Conservation (phyloP, 2,797 vertebrate species). For the Bryconaethiops microstoma region DNA sequence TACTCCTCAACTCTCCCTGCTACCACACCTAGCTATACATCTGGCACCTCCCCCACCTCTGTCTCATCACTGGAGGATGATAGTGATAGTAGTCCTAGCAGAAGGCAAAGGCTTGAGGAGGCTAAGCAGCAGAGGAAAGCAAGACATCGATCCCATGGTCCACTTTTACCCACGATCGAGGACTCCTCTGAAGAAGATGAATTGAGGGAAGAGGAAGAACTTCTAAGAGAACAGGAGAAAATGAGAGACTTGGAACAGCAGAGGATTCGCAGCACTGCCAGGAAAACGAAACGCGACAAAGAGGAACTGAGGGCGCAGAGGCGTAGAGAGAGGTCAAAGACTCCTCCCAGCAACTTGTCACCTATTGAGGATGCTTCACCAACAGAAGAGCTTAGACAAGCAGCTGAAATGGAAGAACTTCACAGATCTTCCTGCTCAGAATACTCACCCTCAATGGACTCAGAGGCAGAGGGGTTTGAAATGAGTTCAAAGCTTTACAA, state of each 20-base stretch:
- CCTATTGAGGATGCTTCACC: constrained; percentile 98
- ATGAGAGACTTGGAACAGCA: constrained; percentile 99
- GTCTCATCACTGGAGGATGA: constrained; percentile 98
- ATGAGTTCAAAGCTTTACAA: constrained; percentile 92
- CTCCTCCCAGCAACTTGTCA: constrained; percentile 97
- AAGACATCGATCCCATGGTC: constrained; percentile 95
- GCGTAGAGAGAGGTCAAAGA: constrained; percentile 96
- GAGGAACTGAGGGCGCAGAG: constrained; percentile 97
- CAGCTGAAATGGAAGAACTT: constrained; percentile 98
- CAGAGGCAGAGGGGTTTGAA: constrained; percentile 94
- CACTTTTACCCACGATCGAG: constrained; percentile 96
- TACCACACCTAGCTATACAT: constrained; percentile 96
- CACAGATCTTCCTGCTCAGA: constrained; percentile 98
- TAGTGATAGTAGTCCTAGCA: constrained; percentile 98
- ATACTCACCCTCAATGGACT: constrained; percentile 96
- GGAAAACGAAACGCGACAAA: constrained; percentile 97
- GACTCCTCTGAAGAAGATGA: constrained; percentile 99
- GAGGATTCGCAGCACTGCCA: constrained; percentile 94
- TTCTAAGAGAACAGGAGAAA: constrained; percentile 96
- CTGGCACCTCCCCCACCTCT: constrained; percentile 97
- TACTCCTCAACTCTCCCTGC: constrained; percentile 97
- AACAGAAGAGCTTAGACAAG: constrained; percentile 96
- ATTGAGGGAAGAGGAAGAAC: constrained; percentile 96
- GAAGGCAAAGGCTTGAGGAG: constrained; percentile 92
- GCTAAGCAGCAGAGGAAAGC: constrained; percentile 98